A percentile compares a stretch with the other conserved stretches of the same genome.
Evolutionary conservation across 2,113 vertebrate species (phyloP).

Genomic region (Raja brachyura): DNA sequence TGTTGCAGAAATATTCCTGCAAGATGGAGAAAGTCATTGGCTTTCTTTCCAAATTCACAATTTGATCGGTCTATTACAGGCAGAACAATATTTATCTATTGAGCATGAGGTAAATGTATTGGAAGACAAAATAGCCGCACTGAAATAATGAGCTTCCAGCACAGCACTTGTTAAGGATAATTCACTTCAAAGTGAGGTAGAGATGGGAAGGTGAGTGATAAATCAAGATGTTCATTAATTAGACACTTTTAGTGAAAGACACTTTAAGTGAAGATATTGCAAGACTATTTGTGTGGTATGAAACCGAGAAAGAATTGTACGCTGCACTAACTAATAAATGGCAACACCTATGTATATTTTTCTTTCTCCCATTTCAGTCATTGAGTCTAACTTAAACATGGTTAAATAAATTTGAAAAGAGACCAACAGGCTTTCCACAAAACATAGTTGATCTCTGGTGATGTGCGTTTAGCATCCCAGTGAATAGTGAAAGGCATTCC

Average conservation of each 20-base stretch:
- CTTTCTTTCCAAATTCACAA: constrained; percentile 3
- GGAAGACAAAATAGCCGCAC: neutral
- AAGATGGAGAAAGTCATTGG: neutral
- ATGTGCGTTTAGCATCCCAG: neutral
- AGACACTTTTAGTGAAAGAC: neutral
- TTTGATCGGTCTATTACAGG: neutral
- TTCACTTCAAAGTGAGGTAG: neutral
- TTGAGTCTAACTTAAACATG: neutral
- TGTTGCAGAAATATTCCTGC: neutral
- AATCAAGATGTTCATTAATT: neutral
- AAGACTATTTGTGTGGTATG: neutral
- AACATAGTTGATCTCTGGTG: neutral
- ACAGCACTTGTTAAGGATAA: neutral
- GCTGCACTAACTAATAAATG: neutral
- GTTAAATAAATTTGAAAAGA: neutral
- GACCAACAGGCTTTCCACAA: neutral
- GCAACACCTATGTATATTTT: neutral
- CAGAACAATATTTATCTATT: neutral
- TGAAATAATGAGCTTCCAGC: neutral
- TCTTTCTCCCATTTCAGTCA: neutral
- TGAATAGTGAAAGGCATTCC: neutral
- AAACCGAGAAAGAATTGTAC: neutral
- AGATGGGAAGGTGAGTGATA: neutral
- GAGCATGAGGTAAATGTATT: neutral
- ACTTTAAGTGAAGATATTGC: neutral